These are phyloP conservation scores for Prosopocoilus inquinatus DNA, from an alignment of 2,888 invertebrate species.

Conservation along the genomic window DNA sequence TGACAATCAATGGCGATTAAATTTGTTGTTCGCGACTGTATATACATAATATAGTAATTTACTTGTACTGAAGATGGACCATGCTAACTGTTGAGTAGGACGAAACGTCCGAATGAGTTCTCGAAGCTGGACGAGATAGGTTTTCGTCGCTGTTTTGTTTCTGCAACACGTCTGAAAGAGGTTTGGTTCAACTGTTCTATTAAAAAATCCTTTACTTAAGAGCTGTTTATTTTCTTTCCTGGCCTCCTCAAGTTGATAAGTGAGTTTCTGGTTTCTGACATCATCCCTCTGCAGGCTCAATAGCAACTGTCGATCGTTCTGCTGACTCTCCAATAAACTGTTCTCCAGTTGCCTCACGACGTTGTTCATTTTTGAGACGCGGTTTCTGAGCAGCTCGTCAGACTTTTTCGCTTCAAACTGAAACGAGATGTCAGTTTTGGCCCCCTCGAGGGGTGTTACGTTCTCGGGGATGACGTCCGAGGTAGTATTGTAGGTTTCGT, in stretches of 20 bases:
- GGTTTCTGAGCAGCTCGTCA: conserved; percentile 7
- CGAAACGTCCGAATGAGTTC: conserved; percentile 40
- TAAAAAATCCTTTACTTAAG: conserved; percentile 29
- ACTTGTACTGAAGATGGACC: conserved; percentile 58
- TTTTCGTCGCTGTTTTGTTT: conserved; percentile 27
- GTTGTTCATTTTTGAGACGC: conserved; percentile 22
- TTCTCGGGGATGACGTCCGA: background rate
- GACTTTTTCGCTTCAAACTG: conserved; percentile 5
- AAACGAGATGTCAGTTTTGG: background rate
- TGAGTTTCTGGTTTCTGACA: conserved; percentile 32
- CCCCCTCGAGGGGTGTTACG: background rate
- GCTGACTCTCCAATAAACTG: conserved; percentile 34
- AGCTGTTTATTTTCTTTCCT: conserved; percentile 41
- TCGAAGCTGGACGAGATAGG: conserved; percentile 29
- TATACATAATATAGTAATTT: conserved; percentile 12
- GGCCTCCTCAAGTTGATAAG: conserved; percentile 38
- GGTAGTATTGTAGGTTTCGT: background rate
- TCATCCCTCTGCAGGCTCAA: conserved; percentile 34
- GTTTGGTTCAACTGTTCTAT: background rate
- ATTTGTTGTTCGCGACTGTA: no score
- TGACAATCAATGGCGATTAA: no score
- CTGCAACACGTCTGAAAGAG: conserved; percentile 36
- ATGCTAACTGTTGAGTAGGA: conserved; percentile 58
- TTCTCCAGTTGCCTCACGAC: conserved; percentile 34
- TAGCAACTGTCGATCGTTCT: conserved; percentile 36